These are phyloP conservation scores for Orcinus orca DNA, from an alignment of 2,113 vertebrate species.

Conservation along the genomic window DNA sequence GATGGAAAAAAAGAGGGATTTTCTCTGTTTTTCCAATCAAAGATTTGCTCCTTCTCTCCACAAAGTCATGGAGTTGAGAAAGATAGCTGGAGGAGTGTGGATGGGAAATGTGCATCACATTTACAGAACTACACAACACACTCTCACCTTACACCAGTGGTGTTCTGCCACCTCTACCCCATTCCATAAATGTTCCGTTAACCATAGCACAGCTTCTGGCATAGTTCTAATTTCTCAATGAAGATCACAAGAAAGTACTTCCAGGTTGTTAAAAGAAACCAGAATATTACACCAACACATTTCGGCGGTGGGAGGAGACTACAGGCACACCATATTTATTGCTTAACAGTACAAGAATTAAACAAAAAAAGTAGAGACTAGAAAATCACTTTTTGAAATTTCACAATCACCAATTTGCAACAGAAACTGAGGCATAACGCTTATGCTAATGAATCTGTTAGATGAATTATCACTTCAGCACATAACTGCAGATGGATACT, in stretches of 20 bases:
- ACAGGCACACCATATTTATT: not conserved
- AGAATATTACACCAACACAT: slow-evolving; percentile 8
- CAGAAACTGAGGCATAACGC: not conserved
- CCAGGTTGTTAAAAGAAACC: not conserved
- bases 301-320: slow-evolving; percentile 1
- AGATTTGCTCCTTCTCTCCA: not conserved
- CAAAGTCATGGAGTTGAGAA: not conserved
- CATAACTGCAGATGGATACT: not conserved
- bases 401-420: slow-evolving; percentile 55
- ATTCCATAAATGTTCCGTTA: not conserved
- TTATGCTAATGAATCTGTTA: slow-evolving; percentile 13
- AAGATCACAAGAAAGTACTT: slow-evolving; percentile 3
- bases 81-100: not conserved
- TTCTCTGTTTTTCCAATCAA: not conserved
- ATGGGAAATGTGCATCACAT: not conserved
- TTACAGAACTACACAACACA: not conserved
- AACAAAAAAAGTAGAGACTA: not conserved
- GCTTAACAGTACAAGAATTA: slow-evolving; percentile 30
- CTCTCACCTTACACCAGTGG: not conserved
- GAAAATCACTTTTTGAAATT: slow-evolving; percentile 49
- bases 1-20: not conserved
- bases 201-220: not conserved
- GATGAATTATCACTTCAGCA: not conserved
- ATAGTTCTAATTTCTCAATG: not conserved
- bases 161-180: not conserved